Evolutionary conservation across 2,797 vertebrate genomes (phyloP), one percentile per base, ranked within the genome.

Genomic region (Florisuga fusca): DNA sequence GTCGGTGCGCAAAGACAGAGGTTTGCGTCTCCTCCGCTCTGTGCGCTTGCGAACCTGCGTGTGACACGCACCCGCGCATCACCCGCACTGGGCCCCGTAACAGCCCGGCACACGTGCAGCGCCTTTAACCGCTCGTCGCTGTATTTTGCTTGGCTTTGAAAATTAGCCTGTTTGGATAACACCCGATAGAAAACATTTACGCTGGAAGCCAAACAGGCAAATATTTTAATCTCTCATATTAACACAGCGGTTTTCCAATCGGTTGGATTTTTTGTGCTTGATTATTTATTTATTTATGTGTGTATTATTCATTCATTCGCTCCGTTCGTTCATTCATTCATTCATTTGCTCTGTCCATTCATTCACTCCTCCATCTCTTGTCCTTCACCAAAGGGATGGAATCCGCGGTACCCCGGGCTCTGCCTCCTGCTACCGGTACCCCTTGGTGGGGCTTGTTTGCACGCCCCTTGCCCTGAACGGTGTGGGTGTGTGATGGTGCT

Each of bases 201-300:
- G 68, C 92, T 95, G 87, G 69, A 91, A 94, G 73, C 72, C 95
- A 95, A 97, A 64, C 84, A 83, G 87, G 72, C 94, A 97, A 95
- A 94, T 95, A 94, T 93, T 95, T 95, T 96, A 95, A 95, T 94
- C 89, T 92, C 87, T 89, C 92, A 61, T 89, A 94, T 94, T 95
- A 96, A 83, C 90, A 80, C 61, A 87, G 89, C 8, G 75, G 81
- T 92, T 95, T 96, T 95, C 93, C 94, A 92, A 85, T 80, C 84
- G 75, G 94, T 68, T 95, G 93, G 38, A 13, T 7, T 17, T 95
- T 81, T 91, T 74, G 61, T 31, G 26, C 68, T 53, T 25, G 34
- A 27, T 89, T 93, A 92, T 96, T 92, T 95, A 92, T 94, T 95
- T 95, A 89, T 95, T 96, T 96, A 27, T 53, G 26, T 16, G 12